These are phyloP conservation scores for fruit fly (Drosophila melanogaster) DNA, from an alignment of 1,140 invertebrate species.

Conservation along the genomic window DNA sequence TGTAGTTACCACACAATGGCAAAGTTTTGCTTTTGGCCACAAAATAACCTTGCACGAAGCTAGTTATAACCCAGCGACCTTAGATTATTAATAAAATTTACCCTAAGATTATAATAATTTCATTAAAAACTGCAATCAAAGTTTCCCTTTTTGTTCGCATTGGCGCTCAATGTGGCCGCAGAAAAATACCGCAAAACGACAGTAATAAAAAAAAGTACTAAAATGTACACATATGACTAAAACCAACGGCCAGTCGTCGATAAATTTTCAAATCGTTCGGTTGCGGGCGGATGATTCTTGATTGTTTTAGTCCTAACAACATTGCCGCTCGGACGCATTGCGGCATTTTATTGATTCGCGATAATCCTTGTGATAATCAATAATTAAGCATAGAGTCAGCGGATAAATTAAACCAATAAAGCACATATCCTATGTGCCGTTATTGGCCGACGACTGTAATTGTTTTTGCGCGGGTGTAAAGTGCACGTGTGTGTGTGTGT, in stretches of 20 bases:
- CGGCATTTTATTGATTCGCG: constrained; percentile 24
- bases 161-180: not conserved
- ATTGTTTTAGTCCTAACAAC: constrained; percentile 5
- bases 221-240: not conserved
- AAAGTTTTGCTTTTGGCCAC: too few species aligned
- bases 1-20: too few species aligned
- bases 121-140: not conserved
- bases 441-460: not conserved
- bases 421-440: not conserved
- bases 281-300: not conserved
- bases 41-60: too few species aligned
- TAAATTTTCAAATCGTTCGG: not conserved
- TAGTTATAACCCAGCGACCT: too few species aligned
- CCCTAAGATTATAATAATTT: not conserved
- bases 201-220: not conserved
- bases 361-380: not conserved
- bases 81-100: too few species aligned
- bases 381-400: not conserved
- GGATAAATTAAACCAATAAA: not conserved
- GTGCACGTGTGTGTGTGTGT: not conserved
- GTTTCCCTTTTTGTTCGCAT: not conserved
- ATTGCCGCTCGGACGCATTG: not conserved
- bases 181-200: not conserved
- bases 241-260: not conserved
- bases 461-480: constrained; percentile 7